Evolutionary conservation across 2,797 vertebrate species (phyloP).

Genomic region (Eupleurogrammus muticus): DNA sequence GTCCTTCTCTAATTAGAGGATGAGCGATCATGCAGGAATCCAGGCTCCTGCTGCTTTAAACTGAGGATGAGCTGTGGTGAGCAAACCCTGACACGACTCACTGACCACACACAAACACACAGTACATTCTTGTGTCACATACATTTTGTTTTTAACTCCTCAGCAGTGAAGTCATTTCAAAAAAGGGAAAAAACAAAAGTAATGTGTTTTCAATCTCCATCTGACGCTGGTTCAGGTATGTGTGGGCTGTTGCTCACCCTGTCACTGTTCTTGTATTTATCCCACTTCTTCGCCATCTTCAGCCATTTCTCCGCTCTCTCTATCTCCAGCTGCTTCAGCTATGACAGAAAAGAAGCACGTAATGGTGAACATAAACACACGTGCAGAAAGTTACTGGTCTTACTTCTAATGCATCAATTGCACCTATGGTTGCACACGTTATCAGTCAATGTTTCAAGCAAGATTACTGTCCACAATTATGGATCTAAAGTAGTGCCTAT

Average conservation of each 20-base stretch:
- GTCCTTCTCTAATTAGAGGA: too few species aligned
- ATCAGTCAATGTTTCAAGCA: too few species aligned
- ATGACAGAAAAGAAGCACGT: constrained; percentile 19
- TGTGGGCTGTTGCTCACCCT: constrained; percentile 76
- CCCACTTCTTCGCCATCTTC: constrained; percentile 93
- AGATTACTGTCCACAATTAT: too few species aligned
- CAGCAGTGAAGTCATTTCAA: background rate
- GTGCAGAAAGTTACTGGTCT: too few species aligned
- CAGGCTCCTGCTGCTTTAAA: too few species aligned
- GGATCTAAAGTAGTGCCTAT: too few species aligned
- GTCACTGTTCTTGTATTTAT: constrained; percentile 88
- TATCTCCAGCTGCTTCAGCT: constrained; percentile 89
- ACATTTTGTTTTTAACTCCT: background rate
- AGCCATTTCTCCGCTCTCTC: constrained; percentile 90
- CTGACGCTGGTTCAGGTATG: background rate
- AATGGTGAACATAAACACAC: background rate
- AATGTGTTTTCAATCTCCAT: background rate
- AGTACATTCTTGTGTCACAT: background rate
- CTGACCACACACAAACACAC: background rate
- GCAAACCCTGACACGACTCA: background rate
- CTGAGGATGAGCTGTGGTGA: background rate
- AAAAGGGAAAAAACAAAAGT: background rate
- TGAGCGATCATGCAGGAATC: too few species aligned
- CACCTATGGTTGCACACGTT: too few species aligned
- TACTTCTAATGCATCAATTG: too few species aligned